Percentiles rank a stretch among this genome's conserved stretches.
phyloP scores from a whole-genome alignment of 2,888 invertebrate species.

The Papilio protenor region DNA sequence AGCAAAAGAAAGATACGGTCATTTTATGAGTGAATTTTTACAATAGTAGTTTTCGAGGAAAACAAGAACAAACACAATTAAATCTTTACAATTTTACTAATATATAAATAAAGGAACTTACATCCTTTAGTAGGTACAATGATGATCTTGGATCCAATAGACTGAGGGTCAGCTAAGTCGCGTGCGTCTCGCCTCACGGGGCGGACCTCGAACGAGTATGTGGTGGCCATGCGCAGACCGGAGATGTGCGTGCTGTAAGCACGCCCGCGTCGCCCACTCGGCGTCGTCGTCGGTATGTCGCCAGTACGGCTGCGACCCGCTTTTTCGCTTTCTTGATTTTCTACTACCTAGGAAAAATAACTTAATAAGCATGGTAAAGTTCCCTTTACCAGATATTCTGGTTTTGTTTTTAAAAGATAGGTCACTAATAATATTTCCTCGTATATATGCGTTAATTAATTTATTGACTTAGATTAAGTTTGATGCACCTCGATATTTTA shows the following conservation, averaged over 20 bases:
- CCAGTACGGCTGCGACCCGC: slow-evolving; percentile 53
- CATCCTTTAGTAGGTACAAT: slow-evolving; percentile 93
- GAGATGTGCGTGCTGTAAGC: slow-evolving; percentile 85
- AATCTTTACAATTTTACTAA: not conserved
- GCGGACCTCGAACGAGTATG: slow-evolving; percentile 91
- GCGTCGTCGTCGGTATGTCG: slow-evolving; percentile 55
- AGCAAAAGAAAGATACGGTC: not conserved
- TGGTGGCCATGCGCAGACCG: slow-evolving; percentile 92
- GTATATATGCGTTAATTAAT: too few relatives aligned
- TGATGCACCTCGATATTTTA: too few relatives aligned
- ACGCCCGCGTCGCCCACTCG: slow-evolving; percentile 61
- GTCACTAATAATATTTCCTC: too few relatives aligned
- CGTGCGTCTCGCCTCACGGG: slow-evolving; percentile 83
- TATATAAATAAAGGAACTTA: too few relatives aligned
- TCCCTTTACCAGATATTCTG: too few relatives aligned
- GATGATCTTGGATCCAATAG: slow-evolving; percentile 87
- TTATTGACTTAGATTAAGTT: too few relatives aligned
- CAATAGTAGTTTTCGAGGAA: not conserved
- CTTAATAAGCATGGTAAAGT: not conserved
- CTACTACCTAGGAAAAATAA: slow-evolving; percentile 64
- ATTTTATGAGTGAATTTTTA: not conserved
- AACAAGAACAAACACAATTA: not conserved
- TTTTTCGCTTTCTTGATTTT: slow-evolving; percentile 68
- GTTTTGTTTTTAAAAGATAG: too few relatives aligned
- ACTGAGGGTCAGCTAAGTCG: slow-evolving; percentile 80